Percentiles rank a stretch among this genome's conserved stretches.
These are phyloP conservation scores for Glandiceps talaboti DNA, from an alignment of 53 echinoderm and acorn worm genomes.

Conservation along the genomic window DNA sequence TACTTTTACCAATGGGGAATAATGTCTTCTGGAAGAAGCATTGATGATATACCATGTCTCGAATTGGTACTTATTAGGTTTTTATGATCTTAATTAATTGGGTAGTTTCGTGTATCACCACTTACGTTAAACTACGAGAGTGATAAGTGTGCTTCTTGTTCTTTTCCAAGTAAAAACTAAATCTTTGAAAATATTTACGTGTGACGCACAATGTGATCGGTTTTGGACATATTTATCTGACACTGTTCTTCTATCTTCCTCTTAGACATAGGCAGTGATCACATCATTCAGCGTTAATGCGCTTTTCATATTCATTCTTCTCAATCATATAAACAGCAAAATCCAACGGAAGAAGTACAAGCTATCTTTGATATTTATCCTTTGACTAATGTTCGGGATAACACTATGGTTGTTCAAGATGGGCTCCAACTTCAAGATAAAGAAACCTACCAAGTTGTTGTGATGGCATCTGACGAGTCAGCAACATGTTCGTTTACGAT, in stretches of 20 bases:
- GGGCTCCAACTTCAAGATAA: not conserved
- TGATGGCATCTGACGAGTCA: not conserved
- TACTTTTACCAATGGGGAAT: not conserved
- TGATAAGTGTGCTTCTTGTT: too few species aligned
- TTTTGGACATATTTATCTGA: not conserved
- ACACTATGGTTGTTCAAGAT: not conserved
- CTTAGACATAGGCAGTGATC: not conserved
- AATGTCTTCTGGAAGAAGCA: not conserved
- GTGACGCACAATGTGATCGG: too few species aligned
- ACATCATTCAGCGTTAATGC: too few species aligned
- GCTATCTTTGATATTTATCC: not conserved
- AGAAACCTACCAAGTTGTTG: not conserved
- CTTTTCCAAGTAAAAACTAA: too few species aligned
- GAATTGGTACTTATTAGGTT: too few species aligned
- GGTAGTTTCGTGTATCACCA: too few species aligned
- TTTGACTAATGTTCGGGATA: not conserved
- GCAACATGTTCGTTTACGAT: not conserved
- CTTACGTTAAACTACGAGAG: too few species aligned
- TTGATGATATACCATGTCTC: not conserved
- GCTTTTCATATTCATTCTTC: too few species aligned
- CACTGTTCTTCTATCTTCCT: not conserved
- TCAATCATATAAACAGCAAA: not conserved
- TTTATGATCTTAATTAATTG: too few species aligned
- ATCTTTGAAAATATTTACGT: too few species aligned
- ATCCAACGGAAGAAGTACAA: not conserved